Evolutionary conservation across 2,888 invertebrate species (phyloP), one percentile per base, ranked within the genome.

Genomic region (Clanis bilineata): DNA sequence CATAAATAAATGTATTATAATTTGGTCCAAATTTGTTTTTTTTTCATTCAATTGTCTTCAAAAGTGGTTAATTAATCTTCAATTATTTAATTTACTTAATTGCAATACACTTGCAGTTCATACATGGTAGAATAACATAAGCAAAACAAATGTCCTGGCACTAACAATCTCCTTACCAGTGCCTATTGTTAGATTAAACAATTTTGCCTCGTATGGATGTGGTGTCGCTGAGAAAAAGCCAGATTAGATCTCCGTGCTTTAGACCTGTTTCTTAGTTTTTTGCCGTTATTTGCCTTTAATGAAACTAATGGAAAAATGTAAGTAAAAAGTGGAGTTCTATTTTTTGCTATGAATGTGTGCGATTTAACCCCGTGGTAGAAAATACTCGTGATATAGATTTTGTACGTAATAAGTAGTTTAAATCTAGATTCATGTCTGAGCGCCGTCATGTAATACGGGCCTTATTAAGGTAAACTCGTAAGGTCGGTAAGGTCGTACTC

Each of bases 141-240:
- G 51, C 51, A 51, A 51, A 15, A 51, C 51, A 51, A 9, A 32
- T 28, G 51, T 51, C 68, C 64, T 75, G 83, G 82, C 68, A 81
- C 77, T 80, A 84, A 85, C 79, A 76, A 84, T 84, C 80, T 82
- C 82, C 83, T 76, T 80, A 75, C 69, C 60, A 57, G 75, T 72
- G 69, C 68, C 68, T 77, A 74, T 75, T 73, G 72, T 75, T 73
- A 64, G 69, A 74, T 77, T 77, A 69, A 75, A 77, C 76, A 68
- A 76, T 76, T 72, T 77, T 64, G 67, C 69, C 74, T 51, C 18
- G 10, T 51, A 51, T 51, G 51, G 51, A 51, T 32, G 10, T 32
- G 10, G 51, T 72, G 32, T 64, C 59, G 68, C 6, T 67, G 60
- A 70, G 77, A 64, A 62, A 63, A 63, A 60, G 36, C 58, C 59